Evolutionary conservation across 2,113 vertebrate genomes (phyloP), one percentile per base, ranked within the genome.

Genomic region (Mustela nigripes): DNA sequence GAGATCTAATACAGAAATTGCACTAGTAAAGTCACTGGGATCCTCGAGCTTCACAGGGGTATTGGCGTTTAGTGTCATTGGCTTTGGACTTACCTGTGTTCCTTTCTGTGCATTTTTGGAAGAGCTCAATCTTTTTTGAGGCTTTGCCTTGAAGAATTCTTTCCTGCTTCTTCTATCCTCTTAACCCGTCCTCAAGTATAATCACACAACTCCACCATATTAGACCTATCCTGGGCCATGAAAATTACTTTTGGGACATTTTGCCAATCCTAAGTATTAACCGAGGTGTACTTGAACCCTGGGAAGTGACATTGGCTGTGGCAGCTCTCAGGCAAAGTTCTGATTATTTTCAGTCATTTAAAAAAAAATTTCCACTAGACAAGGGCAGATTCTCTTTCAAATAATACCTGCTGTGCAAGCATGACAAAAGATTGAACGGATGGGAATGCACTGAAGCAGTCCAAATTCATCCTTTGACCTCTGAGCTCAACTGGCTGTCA

Each of bases 331-430:
- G 88, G 33, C 31, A 5, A 26, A 82, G 26, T 3, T 76, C 14
- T 95, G 62, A 93, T 33, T 93, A 78, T 76, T 91, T 94, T 94
- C 91, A 95, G 42, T 42, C 26, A 62, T 69, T 88, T 21, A 62
- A 76, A 60, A n/a, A 67, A 73, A 82, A 81, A 81, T 12, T 96
- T 91, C 16, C 86, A 92, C 45, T 33, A 89, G 80, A 67, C 85
- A 91, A 97, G 82, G 81, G 71, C 88, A 97, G 53, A 62, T 79
- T 97, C 65, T 96, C 39, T 97, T 98, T 97, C 85, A 96, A 94
- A 92, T 91, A 9, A 22, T 78, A 73, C 76, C 93, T 96, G 91
- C 93, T 95, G 80, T 83, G 88, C 19, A 74, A 96, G 94, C 19
- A 36, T 4, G 11, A 62, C 71, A 91, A 60, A 88, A 95, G 85